Evolutionary conservation across 2,888 invertebrate species (phyloP).

Genomic region (Cistogaster globosa): DNA sequence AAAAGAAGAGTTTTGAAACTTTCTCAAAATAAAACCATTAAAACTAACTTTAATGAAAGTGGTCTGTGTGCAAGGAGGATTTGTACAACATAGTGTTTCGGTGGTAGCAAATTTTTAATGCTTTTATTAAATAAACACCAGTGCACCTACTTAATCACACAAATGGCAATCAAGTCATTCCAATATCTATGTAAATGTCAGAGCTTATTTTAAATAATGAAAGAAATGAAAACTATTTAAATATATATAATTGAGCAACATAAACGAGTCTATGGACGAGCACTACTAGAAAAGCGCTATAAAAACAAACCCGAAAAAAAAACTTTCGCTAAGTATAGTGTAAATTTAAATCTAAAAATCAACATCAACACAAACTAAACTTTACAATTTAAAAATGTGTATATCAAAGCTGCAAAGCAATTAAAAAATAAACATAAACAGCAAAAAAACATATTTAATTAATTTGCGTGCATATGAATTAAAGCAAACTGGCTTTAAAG

Average conservation of each 20-base stretch:
- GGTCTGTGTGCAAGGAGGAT: neutral
- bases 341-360: slow-evolving; percentile 20
- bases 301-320: slow-evolving; percentile 4
- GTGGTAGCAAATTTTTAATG: slow-evolving; percentile 26
- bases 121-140: slow-evolving; percentile 36
- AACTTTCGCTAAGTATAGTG: slow-evolving; percentile 57
- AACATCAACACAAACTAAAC: slow-evolving; percentile 4
- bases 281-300: slow-evolving; percentile 21
- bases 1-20: slow-evolving; percentile 19
- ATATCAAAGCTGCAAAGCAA: neutral
- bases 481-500: neutral
- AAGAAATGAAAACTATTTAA: slow-evolving; percentile 51
- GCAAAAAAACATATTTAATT: slow-evolving; percentile 48
- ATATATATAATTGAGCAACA: slow-evolving; percentile 46
- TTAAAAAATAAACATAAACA: slow-evolving; percentile 4
- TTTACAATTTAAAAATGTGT: slow-evolving; percentile 7
- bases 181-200: slow-evolving; percentile 63
- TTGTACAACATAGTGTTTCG: slow-evolving; percentile 2
- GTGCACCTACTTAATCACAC: slow-evolving; percentile 54
- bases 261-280: slow-evolving; percentile 5
- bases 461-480: slow-evolving; percentile 40
- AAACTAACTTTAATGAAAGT: slow-evolving; percentile 61
- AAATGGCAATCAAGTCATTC: slow-evolving; percentile 62
- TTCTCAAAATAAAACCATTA: slow-evolving; percentile 35
- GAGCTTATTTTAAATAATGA: slow-evolving; percentile 54